Conservation (phyloP, 2,888 invertebrate species). For the Onthophagus sagittarius region DNA sequence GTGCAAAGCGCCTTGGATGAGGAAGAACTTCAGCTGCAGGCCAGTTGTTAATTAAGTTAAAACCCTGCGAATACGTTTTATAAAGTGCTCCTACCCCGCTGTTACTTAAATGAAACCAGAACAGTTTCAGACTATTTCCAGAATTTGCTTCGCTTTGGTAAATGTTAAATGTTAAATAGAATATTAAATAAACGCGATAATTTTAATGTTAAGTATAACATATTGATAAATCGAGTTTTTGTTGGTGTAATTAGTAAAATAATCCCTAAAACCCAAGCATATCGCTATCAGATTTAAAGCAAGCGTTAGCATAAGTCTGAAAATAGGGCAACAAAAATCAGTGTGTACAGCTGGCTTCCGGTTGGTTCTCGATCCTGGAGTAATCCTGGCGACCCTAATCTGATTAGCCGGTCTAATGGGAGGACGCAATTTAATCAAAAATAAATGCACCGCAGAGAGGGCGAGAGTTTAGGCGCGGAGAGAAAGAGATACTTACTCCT, state of each 20-base stretch:
- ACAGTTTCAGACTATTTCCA: neutral
- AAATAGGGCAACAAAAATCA: neutral
- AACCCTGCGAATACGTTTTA: slow-evolving; percentile 36
- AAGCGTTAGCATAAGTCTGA: neutral
- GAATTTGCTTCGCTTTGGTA: neutral
- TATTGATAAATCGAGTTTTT: neutral
- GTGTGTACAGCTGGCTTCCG: neutral
- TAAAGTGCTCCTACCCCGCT: slow-evolving; percentile 28
- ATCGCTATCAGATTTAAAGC: neutral
- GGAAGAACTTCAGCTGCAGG: slow-evolving; percentile 37
- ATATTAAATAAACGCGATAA: neutral
- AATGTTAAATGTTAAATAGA: neutral
- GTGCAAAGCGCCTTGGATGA: slow-evolving; percentile 37
- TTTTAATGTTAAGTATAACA: too few relatives aligned
- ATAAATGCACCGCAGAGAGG: neutral
- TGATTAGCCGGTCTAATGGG: neutral
- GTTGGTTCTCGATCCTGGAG: neutral
- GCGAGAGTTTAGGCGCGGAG: neutral
- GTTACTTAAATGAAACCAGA: slow-evolving; percentile 10
- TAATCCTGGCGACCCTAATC: neutral
- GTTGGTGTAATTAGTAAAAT: neutral
- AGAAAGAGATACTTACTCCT: slow-evolving; percentile 64
- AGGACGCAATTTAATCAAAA: slow-evolving; percentile 10
- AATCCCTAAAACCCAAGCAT: neutral
- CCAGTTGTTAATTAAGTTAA: slow-evolving; percentile 39